Evolutionary conservation across 2,888 invertebrate genomes (phyloP), one percentile per base, ranked within the genome.

Genomic region (Protonemura montana): DNA sequence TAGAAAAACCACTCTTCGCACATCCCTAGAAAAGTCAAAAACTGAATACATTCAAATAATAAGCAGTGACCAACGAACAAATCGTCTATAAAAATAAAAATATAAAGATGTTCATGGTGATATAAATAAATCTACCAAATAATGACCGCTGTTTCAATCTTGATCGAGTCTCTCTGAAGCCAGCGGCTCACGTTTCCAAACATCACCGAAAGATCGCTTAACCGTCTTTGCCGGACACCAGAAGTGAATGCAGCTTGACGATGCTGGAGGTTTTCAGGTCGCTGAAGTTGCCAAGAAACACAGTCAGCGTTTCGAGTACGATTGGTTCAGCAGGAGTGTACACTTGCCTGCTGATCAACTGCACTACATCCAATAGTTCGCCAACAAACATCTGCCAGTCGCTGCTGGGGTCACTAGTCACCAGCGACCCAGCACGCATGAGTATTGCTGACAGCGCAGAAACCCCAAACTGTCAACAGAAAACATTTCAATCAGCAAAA

Each of bases 381-480:
- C 3, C 26, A 21, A 76, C 27, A 25, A 59, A 84, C 84, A 29
- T 0, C 59, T 6, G 30, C 84, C 84, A 84, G 0, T 84, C 84
- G 83, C 7, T 27, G 83, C 16, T 28, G 21, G n/a, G 76, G 29
- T 81, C 30, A 6, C 0, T 13, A 7, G 26, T 16, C 27, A 29
- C 27, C 29, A 84, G 26, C 84, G 21, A 3, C 26, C 1, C 29
- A 21, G 29, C 84, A 27, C 84, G 84, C 6, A 29, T 1, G 6
- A 84, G 2, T n/a, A 84, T 5, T 1, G 84, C 84, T 5, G 26
- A 10, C 5, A 42, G 59, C 0, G 84, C 84, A 16, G 84, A 76
- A 27, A 84, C 84, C 0, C 84, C 84, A 28, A 84, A 84, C 84
- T 84, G 84, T 2, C 5, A 29, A 30, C 7, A 30, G 81, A 30